Conservation (phyloP, 2,888 invertebrate genomes). For the Strigamia crassipes region DNA sequence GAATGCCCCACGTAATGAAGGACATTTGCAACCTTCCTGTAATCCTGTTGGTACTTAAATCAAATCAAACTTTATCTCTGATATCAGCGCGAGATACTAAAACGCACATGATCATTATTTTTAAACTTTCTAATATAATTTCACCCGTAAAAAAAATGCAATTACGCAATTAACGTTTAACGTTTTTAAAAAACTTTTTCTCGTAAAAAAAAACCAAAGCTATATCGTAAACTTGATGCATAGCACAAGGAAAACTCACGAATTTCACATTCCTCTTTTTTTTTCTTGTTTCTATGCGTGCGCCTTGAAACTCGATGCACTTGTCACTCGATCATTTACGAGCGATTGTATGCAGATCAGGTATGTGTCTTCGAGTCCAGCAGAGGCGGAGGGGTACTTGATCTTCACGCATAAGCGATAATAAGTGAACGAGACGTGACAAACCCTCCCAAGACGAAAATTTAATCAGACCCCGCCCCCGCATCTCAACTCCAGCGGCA, state of each 20-base stretch:
- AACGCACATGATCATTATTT: too few relatives aligned
- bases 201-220: too few relatives aligned
- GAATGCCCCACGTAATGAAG: neutral
- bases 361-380: constrained; percentile 22
- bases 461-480: constrained; percentile 27
- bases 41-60: neutral
- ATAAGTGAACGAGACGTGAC: constrained; percentile 42
- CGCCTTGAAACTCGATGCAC: constrained; percentile 5
- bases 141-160: too few relatives aligned
- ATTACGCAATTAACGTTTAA: too few relatives aligned
- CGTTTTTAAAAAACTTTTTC: too few relatives aligned
- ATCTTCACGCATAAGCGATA: constrained; percentile 34
- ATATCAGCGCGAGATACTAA: too few relatives aligned
- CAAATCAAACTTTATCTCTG: neutral
- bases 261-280: neutral
- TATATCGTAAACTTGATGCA: neutral
- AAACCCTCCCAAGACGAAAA: constrained; percentile 41
- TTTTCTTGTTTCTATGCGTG: too few relatives aligned
- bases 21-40: neutral
- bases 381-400: neutral
- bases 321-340: constrained; percentile 35
- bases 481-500: neutral
- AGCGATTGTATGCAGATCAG: constrained; percentile 38
- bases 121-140: too few relatives aligned
- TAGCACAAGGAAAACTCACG: neutral